Evolutionary conservation across 2,888 invertebrate genomes (phyloP).

Genomic region (Eupithecia vulgata): DNA sequence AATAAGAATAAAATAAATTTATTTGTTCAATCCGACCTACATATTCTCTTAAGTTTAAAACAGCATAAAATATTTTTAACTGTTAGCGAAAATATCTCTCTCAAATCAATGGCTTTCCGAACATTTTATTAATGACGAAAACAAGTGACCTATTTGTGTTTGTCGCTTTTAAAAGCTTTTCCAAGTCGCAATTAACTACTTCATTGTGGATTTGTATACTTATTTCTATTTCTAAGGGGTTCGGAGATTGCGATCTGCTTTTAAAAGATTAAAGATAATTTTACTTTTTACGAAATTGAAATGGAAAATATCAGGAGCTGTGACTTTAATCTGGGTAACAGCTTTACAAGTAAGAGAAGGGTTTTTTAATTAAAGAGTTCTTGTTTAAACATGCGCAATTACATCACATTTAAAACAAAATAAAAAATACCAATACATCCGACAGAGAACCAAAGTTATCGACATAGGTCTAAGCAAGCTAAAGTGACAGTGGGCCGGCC

Average conservation of each 20-base stretch:
- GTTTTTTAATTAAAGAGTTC: background rate
- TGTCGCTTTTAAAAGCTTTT: constrained; percentile 14
- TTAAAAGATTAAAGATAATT: constrained; percentile 4
- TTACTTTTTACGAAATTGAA: constrained; percentile 11
- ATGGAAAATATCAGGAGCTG: constrained; percentile 7
- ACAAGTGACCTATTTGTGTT: constrained; percentile 11
- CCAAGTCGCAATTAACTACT: constrained; percentile 13
- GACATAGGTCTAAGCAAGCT: no score
- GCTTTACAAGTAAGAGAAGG: background rate
- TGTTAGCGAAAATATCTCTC: no score
- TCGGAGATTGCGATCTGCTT: background rate
- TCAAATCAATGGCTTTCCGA: background rate
- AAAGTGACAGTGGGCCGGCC: no score
- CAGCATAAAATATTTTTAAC: no score
- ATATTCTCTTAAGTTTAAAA: no score
- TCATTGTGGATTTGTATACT: constrained; percentile 10
- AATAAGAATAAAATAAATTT: no score
- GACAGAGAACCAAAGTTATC: no score
- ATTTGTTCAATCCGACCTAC: no score
- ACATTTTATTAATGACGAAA: constrained; percentile 7
- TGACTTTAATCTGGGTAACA: background rate
- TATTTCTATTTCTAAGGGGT: constrained; percentile 8
- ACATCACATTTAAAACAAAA: no score
- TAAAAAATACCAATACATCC: no score
- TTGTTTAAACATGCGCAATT: no score